Evolutionary conservation across 2,797 vertebrate species (phyloP).

Genomic region (Tokudaia tokunoshimensis): DNA sequence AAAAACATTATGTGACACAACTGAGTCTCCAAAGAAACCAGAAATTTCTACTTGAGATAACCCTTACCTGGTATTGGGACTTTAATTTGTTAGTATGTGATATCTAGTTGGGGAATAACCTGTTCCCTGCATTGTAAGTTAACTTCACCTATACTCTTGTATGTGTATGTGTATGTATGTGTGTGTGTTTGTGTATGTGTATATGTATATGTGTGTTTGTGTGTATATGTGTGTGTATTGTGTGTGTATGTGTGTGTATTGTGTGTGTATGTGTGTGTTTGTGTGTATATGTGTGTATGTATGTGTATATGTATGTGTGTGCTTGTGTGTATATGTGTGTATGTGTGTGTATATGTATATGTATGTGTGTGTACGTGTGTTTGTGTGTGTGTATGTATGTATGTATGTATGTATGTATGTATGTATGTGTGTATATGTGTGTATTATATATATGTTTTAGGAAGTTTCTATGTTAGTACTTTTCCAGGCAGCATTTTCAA

Average conservation of each 20-base stretch:
- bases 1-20: too few species aligned
- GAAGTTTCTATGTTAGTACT: background rate
- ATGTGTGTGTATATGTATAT: too few species aligned
- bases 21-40: too few species aligned
- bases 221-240: background rate
- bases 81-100: background rate
- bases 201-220: background rate
- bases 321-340: too few species aligned
- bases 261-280: too few species aligned
- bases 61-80: background rate
- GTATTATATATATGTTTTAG: background rate
- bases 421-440: background rate
- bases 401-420: rapidly evolving
- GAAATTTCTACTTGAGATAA: background rate
- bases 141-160: background rate
- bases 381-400: rapidly evolving
- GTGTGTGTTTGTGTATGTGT: background rate
- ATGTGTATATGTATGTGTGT: too few species aligned
- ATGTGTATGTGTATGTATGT: background rate
- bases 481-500: background rate
- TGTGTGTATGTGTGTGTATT: background rate
- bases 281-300: too few species aligned
- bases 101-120: background rate
- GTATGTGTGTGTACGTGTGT: rapidly evolving
- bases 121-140: background rate